phyloP scores from a whole-genome alignment of 2,888 invertebrate genomes.

The Magallana nippona region DNA sequence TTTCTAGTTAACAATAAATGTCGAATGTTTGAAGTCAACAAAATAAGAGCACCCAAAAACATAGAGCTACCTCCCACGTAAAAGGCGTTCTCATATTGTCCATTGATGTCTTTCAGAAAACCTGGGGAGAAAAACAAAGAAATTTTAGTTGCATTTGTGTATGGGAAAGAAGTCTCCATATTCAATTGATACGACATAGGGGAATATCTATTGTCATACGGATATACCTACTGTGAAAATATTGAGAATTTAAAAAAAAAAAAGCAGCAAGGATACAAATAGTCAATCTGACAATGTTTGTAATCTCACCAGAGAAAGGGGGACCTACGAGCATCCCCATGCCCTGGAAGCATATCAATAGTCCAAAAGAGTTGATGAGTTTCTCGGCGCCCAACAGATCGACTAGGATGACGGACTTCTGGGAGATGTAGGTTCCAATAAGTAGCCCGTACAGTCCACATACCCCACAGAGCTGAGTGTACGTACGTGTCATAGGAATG shows the following conservation, averaged over 20 bases:
- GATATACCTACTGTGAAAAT: no score
- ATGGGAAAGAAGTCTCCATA: no score
- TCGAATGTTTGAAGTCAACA: conserved; percentile 53
- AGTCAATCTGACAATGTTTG: no score
- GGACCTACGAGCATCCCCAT: conserved; percentile 69
- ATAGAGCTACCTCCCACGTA: conserved; percentile 56
- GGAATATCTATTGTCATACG: no score
- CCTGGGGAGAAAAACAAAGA: conserved; percentile 48
- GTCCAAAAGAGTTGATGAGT: conserved; percentile 69
- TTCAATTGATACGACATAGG: no score
- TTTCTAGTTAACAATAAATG: not conserved
- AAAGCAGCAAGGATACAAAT: no score
- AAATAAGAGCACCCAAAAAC: conserved; percentile 54
- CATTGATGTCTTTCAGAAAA: conserved; percentile 55
- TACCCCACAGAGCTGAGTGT: conserved; percentile 56
- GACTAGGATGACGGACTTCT: conserved; percentile 72
- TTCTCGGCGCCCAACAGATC: conserved; percentile 70
- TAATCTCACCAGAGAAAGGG: conserved; percentile 68
- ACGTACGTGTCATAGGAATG: conserved; percentile 59
- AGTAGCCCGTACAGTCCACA: conserved; percentile 66
- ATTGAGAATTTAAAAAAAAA: no score
- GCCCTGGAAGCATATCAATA: conserved; percentile 70
- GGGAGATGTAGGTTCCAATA: conserved; percentile 70
- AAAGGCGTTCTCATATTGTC: conserved; percentile 58
- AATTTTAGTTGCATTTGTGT: no score